Evolutionary conservation across 2,888 invertebrate species (phyloP).

Genomic region (Tachystola acroxantha): DNA sequence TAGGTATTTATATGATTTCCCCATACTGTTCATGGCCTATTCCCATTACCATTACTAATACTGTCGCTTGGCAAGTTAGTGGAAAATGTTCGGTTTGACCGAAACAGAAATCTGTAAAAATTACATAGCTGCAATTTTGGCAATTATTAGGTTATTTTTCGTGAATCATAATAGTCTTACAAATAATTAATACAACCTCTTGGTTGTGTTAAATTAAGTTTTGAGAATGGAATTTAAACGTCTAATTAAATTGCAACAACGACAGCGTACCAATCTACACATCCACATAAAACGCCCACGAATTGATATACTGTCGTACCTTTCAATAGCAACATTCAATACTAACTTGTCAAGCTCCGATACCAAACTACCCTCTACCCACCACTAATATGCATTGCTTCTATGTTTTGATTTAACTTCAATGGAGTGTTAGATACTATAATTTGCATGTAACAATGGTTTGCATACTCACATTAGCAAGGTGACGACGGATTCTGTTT

Average conservation of each 20-base stretch:
- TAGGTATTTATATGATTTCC: conserved; percentile 65
- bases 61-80: conserved; percentile 11
- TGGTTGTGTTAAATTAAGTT: no score
- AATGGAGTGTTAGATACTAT: conserved; percentile 50
- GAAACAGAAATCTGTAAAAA: no score
- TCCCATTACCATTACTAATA: conserved; percentile 55
- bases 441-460: conserved; percentile 74
- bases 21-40: conserved; percentile 66
- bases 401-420: conserved; percentile 41
- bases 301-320: no score
- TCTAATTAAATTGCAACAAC: no score
- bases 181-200: no score
- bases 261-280: no score
- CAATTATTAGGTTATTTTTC: no score
- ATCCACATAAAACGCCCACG: no score
- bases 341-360: conserved; percentile 6
- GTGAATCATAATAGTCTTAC: no score
- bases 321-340: background rate
- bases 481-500: conserved; percentile 31
- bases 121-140: no score
- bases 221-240: no score
- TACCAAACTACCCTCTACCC: conserved; percentile 36
- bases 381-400: conserved; percentile 62
- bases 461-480: conserved; percentile 60
- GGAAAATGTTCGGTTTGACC: conserved; percentile 6